Evolutionary conservation across 2,113 vertebrate species (phyloP).

Genomic region (Oophaga pumilio): DNA sequence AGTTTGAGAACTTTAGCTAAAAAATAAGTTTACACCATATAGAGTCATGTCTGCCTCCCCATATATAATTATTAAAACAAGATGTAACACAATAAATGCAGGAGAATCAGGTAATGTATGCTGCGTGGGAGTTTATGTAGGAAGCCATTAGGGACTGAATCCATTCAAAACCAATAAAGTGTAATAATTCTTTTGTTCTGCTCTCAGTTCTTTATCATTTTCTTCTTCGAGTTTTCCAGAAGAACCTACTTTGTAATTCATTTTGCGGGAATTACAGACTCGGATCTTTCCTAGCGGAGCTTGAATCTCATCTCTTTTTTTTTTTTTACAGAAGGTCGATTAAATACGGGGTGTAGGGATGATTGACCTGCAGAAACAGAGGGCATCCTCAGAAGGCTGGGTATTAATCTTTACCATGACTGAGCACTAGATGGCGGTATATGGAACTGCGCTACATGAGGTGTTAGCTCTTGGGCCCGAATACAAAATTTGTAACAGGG

Average conservation of each 20-base stretch:
- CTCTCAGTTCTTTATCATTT: conserved; percentile 11
- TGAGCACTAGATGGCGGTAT: too few relatives aligned
- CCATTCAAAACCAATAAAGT: conserved; percentile 21
- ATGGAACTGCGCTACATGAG: too few relatives aligned
- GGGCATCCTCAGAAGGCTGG: too few relatives aligned
- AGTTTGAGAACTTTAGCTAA: too few relatives aligned
- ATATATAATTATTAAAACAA: background rate
- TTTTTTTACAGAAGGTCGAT: background rate
- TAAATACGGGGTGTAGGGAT: background rate
- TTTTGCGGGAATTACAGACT: background rate
- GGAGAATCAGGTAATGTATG: background rate
- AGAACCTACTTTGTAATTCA: background rate
- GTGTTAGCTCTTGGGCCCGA: too few relatives aligned
- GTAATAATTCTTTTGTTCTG: conserved; percentile 29
- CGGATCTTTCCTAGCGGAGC: background rate
- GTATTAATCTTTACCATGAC: too few relatives aligned
- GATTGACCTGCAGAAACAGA: too few relatives aligned
- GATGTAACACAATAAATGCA: background rate
- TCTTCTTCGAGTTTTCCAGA: background rate
- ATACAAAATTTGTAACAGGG: too few relatives aligned
- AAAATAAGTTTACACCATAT: too few relatives aligned
- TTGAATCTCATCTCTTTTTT: background rate
- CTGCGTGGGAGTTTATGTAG: conserved; percentile 25
- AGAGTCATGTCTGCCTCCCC: background rate
- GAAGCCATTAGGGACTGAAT: conserved; percentile 16